These are phyloP conservation scores for Pangasius macronema DNA, from an alignment of 2,797 vertebrate genomes.

Conservation along the genomic window DNA sequence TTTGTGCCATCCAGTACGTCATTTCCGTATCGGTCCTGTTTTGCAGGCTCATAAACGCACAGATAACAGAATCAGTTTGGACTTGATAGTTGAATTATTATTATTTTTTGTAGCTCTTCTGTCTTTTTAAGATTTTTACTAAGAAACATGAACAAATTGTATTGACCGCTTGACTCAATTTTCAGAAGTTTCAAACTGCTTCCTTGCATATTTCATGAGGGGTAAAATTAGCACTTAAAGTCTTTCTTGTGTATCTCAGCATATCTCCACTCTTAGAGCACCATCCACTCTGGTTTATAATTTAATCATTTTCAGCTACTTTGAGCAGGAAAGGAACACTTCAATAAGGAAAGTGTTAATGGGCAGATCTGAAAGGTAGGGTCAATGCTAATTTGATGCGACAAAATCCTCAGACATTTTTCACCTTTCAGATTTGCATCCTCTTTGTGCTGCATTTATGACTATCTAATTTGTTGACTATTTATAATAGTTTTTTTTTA, in stretches of 20 bases:
- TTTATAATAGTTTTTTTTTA: conserved; percentile 13
- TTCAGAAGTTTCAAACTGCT: conserved; percentile 42
- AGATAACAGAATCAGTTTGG: conserved; percentile 31
- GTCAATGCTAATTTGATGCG: conserved; percentile 78
- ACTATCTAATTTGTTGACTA: conserved; percentile 49
- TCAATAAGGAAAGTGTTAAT: conserved; percentile 75
- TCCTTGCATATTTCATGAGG: conserved; percentile 67
- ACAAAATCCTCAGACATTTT: conserved; percentile 74
- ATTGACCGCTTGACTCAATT: not conserved
- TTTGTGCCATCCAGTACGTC: conserved; percentile 35
- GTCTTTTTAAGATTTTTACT: not conserved
- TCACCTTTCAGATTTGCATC: conserved; percentile 73
- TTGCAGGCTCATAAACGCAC: conserved; percentile 53
- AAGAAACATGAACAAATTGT: not conserved
- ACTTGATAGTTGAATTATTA: conserved; percentile 12
- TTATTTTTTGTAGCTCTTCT: not conserved
- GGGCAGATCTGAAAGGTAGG: conserved; percentile 64
- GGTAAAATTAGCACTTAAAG: conserved; percentile 66
- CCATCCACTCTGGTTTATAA: conserved; percentile 74
- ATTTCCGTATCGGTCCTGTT: conserved; percentile 45
- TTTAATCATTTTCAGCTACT: conserved; percentile 74
- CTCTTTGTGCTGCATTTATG: conserved; percentile 62
- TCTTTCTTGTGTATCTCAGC: conserved; percentile 76
- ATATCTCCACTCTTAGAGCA: conserved; percentile 71
- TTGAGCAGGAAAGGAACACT: conserved; percentile 69